Conservation (phyloP, 2,113 vertebrate species). For the Rattus rattus region DNA sequence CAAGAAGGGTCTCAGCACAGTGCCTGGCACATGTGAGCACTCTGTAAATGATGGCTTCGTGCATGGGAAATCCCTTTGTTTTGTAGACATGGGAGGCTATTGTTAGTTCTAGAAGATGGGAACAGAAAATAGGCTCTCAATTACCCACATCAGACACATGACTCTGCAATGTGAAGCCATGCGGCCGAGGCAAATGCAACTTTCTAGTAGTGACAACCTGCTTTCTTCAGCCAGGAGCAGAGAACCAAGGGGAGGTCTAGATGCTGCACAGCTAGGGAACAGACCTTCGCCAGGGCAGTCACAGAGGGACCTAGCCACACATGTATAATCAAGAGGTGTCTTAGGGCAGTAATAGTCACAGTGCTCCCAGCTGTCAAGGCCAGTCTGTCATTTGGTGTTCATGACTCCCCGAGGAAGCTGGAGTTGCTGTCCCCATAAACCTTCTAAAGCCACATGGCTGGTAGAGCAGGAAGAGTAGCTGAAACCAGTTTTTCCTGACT, state of each 20-base stretch:
- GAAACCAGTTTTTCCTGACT: not conserved
- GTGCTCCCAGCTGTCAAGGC: not conserved
- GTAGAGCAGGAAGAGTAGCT: not conserved
- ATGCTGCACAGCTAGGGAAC: not conserved
- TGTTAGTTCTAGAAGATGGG: not conserved
- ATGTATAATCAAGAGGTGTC: not conserved
- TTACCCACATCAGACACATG: not conserved
- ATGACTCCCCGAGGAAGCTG: not conserved
- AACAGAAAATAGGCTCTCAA: not conserved
- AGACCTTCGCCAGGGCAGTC: not conserved
- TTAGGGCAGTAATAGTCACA: not conserved
- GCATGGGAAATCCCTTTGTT: not conserved
- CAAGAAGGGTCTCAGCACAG: not conserved
- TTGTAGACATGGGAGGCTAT: not conserved
- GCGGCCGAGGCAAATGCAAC: not conserved
- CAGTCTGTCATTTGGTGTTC: not conserved
- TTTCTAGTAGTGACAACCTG: not conserved
- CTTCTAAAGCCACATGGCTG: not conserved
- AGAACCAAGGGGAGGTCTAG: not conserved
- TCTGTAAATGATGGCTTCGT: not conserved
- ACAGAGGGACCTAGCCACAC: not conserved
- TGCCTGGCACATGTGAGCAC: not conserved
- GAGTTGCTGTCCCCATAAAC: not conserved
- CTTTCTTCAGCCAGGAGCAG: not conserved
- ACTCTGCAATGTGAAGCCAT: not conserved